phyloP scores from a whole-genome alignment of 2,888 invertebrate genomes.

The Nephrotoma guestfalica region DNA sequence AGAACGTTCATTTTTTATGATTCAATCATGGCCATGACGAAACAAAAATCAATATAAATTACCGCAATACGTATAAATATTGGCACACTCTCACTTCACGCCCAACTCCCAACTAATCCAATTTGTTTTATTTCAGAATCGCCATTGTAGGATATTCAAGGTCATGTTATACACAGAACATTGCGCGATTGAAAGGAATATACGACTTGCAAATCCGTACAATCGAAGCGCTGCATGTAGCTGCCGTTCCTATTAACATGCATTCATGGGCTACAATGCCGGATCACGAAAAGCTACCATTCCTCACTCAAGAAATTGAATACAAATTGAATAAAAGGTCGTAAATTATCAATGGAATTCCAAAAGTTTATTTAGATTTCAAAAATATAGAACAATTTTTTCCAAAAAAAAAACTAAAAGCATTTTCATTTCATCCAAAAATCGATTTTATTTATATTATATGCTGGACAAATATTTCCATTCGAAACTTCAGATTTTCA shows the following conservation, averaged over 20 bases:
- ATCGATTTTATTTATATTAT: neutral
- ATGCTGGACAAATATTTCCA: neutral
- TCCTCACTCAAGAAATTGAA: neutral
- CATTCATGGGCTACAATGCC: neutral
- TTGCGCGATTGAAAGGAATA: conserved; percentile 8
- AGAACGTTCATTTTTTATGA: conserved; percentile 8
- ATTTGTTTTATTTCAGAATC: conserved; percentile 7
- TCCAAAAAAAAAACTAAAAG: neutral
- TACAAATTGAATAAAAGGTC: neutral
- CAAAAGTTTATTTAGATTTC: neutral
- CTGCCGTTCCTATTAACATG: neutral
- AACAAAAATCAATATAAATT: neutral
- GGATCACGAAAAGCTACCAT: neutral
- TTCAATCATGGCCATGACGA: neutral
- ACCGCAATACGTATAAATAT: neutral
- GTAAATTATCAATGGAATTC: neutral
- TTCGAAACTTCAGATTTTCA: neutral
- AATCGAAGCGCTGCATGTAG: conserved; percentile 5
- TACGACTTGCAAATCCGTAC: conserved; percentile 9
- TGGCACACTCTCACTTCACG: neutral
- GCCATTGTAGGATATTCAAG: conserved; percentile 7
- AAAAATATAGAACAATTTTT: neutral
- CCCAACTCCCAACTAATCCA: neutral
- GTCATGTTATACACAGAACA: conserved; percentile 7
- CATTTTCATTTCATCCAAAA: neutral